phyloP scores from a whole-genome alignment of 2,888 invertebrate genomes.

The Ornithoptera alexandrae region DNA sequence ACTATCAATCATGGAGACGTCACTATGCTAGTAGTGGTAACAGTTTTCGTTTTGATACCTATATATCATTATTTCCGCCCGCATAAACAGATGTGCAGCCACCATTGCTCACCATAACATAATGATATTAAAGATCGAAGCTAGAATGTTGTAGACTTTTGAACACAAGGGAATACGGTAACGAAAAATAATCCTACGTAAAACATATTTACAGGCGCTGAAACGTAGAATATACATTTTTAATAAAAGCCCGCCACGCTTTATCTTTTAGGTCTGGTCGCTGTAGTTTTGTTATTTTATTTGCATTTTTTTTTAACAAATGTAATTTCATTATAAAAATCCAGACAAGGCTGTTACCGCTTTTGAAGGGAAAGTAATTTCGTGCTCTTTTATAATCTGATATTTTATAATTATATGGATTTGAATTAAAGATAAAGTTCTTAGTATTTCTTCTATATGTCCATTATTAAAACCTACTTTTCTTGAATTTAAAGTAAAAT shows the following conservation, averaged over 20 bases:
- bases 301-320: conserved; percentile 14
- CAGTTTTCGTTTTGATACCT: not conserved
- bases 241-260: conserved; percentile 11
- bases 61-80: not conserved
- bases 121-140: conserved; percentile 22
- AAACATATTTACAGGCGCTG: conserved; percentile 14
- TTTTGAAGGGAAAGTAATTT: conserved; percentile 3
- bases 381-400: conserved; percentile 3
- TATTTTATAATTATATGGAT: not conserved
- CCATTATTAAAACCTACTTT: not conserved
- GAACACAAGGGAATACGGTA: conserved; percentile 15
- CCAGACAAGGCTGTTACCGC: conserved; percentile 7
- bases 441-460: not conserved
- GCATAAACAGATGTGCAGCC: not conserved
- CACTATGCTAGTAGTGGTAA: not conserved
- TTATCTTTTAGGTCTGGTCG: conserved; percentile 4
- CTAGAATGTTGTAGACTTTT: conserved; percentile 3
- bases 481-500: not conserved
- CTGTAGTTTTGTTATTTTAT: conserved; percentile 7
- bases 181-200: conserved; percentile 18
- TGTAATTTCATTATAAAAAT: conserved; percentile 16
- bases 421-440: not conserved
- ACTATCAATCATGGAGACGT: conserved; percentile 1
- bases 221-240: conserved; percentile 13
- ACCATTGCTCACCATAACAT: conserved; percentile 8